These are phyloP conservation scores for Myopa testacea DNA, from an alignment of 2,888 invertebrate species.

Conservation along the genomic window DNA sequence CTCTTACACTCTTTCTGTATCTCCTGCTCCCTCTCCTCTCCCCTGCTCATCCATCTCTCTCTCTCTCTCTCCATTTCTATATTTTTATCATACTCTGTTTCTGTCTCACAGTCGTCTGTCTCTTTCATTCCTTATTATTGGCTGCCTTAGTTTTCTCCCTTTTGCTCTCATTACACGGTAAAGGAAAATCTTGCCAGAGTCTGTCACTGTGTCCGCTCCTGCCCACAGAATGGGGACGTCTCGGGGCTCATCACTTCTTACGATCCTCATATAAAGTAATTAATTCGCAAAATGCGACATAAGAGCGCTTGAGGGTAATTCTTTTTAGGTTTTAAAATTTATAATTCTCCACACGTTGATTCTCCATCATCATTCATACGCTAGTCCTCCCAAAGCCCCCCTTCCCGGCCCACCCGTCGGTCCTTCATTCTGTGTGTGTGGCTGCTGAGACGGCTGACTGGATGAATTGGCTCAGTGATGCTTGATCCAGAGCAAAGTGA, in stretches of 20 bases:
- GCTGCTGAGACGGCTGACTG: not conserved
- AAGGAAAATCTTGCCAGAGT: not conserved
- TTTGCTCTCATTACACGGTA: not conserved
- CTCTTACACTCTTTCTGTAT: too few species aligned
- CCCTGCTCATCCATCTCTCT: too few species aligned
- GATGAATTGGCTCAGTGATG: not conserved
- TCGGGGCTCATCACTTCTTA: slow-evolving; percentile 39
- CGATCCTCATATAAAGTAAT: slow-evolving; percentile 59
- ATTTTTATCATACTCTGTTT: too few species aligned
- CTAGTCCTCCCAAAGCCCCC: not conserved
- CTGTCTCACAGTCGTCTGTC: not conserved
- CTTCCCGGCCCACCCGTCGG: not conserved
- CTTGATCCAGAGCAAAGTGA: slow-evolving; percentile 33
- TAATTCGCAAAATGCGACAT: slow-evolving; percentile 66
- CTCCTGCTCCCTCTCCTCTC: too few species aligned
- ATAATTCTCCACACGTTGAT: slow-evolving; percentile 38
- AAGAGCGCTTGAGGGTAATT: slow-evolving; percentile 57
- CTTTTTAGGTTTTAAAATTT: slow-evolving; percentile 43
- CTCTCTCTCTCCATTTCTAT: not conserved
- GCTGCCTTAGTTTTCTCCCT: not conserved
- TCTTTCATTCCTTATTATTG: not conserved
- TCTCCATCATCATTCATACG: slow-evolving; percentile 28
- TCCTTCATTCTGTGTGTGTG: not conserved
- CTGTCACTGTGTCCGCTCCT: not conserved
- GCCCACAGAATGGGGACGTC: slow-evolving; percentile 1